These are phyloP conservation scores for Macrophya annulata DNA, from an alignment of 2,888 invertebrate species.

Conservation along the genomic window DNA sequence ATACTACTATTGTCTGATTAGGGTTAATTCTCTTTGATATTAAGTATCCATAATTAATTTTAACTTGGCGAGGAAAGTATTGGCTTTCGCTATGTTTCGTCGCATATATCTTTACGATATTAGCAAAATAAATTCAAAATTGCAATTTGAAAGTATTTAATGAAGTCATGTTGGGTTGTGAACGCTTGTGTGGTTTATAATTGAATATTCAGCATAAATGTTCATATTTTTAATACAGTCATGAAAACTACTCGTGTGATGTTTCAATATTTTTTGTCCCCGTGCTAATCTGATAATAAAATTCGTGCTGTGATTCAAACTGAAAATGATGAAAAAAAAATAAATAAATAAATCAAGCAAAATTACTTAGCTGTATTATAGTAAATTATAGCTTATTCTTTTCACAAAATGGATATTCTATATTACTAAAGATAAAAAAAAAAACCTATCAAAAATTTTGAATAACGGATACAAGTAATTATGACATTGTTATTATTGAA, in stretches of 20 bases:
- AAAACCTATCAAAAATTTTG: slow-evolving; percentile 12
- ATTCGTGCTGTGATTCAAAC: slow-evolving; percentile 49
- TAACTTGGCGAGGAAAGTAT: slow-evolving; percentile 38
- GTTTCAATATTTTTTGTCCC: slow-evolving; percentile 42
- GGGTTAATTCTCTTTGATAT: slow-evolving; percentile 53
- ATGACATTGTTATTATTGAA: slow-evolving; percentile 8
- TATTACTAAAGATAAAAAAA: not conserved
- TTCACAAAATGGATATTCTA: slow-evolving; percentile 31
- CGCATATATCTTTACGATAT: slow-evolving; percentile 47
- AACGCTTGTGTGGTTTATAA: slow-evolving; percentile 50
- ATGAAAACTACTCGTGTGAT: slow-evolving; percentile 31
- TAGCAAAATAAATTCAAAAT: slow-evolving; percentile 43
- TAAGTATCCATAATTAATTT: slow-evolving; percentile 53
- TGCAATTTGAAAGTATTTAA: slow-evolving; percentile 47
- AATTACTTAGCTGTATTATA: slow-evolving; percentile 16
- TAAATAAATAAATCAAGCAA: slow-evolving; percentile 23
- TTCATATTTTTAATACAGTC: slow-evolving; percentile 55
- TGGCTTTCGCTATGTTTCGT: slow-evolving; percentile 45
- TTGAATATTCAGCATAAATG: slow-evolving; percentile 50
- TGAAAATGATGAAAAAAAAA: not conserved
- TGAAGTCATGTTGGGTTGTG: slow-evolving; percentile 48
- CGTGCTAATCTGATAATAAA: slow-evolving; percentile 45
- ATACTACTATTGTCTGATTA: slow-evolving; percentile 48
- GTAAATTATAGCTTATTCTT: slow-evolving; percentile 38
- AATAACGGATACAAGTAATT: slow-evolving; percentile 15